These are phyloP conservation scores for Dunckerocampus dactyliophorus DNA, from an alignment of 2,113 vertebrate genomes.

Conservation along the genomic window DNA sequence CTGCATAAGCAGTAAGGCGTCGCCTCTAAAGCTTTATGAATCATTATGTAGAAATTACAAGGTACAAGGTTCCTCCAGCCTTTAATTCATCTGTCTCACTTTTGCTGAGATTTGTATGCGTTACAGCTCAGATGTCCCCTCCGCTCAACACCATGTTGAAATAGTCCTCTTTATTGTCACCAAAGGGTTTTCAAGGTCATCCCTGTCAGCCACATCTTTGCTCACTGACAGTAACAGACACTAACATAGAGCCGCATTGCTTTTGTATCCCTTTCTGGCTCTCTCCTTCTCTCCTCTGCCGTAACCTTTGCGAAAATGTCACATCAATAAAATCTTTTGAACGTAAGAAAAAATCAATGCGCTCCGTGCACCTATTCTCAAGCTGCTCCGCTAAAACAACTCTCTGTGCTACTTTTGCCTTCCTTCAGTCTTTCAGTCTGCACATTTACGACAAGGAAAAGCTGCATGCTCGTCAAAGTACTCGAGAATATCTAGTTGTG, in stretches of 20 bases:
- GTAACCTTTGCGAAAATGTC: constrained; percentile 59
- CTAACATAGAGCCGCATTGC: constrained; percentile 5
- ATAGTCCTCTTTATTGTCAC: background rate
- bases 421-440: too few relatives aligned
- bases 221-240: background rate
- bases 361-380: constrained; percentile 41
- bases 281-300: constrained; percentile 21
- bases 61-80: constrained; percentile 32
- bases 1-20: constrained; percentile 54
- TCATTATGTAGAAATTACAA: constrained; percentile 53
- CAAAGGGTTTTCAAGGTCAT: constrained; percentile 12
- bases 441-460: constrained; percentile 1
- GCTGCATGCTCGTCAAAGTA: background rate
- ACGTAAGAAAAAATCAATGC: constrained; percentile 58
- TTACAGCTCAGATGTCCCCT: background rate
- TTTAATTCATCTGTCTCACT: constrained; percentile 18
- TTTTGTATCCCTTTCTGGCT: constrained; percentile 24
- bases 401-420: background rate
- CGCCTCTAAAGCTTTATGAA: constrained; percentile 50
- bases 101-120: background rate
- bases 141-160: background rate
- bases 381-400: background rate
- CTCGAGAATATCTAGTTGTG: constrained; percentile 3
- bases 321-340: constrained; percentile 67
- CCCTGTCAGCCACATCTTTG: background rate